Conservation (phyloP, 2,888 invertebrate species). For the Agonopterix heracliana region DNA sequence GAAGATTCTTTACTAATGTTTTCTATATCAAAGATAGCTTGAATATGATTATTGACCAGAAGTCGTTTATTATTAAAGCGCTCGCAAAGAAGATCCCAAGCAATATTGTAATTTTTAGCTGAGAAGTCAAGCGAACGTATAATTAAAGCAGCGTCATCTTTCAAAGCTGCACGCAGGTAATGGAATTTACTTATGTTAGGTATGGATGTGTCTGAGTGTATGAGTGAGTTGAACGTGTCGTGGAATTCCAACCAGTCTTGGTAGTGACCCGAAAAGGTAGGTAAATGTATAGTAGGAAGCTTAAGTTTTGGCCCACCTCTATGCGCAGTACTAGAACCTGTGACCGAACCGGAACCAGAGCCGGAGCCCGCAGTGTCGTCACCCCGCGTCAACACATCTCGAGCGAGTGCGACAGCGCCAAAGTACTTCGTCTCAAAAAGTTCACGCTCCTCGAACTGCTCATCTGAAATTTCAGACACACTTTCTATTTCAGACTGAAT, state of each 20-base stretch:
- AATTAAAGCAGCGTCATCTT: conserved; percentile 9
- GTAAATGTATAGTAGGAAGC: conserved; percentile 10
- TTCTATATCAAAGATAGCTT: conserved; percentile 10
- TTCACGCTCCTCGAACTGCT: conserved; percentile 8
- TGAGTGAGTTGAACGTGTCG: conserved; percentile 11
- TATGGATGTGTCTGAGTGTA: conserved; percentile 6
- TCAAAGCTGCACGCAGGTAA: conserved; percentile 10
- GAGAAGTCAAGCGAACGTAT: conserved; percentile 10
- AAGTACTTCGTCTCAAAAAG: conserved; percentile 10
- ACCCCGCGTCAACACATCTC: conserved; percentile 5
- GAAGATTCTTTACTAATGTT: conserved; percentile 2
- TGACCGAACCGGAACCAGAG: conserved; percentile 7
- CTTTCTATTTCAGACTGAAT: conserved; percentile 11
- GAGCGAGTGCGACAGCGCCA: conserved; percentile 6
- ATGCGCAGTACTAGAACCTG: conserved; percentile 7
- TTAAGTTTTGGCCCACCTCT: conserved; percentile 8
- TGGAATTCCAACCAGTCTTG: conserved; percentile 16
- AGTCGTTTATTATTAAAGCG: conserved; percentile 13
- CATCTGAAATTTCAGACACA: conserved; percentile 9
- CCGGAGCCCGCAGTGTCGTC: not conserved
- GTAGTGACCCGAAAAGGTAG: conserved; percentile 10
- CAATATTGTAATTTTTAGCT: conserved; percentile 11
- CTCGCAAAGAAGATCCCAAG: conserved; percentile 13
- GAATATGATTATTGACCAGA: conserved; percentile 10
- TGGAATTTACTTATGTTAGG: conserved; percentile 13